Percentiles rank a stretch among this genome's conserved stretches.
phyloP scores from a whole-genome alignment of 2,113 vertebrate genomes.

The Ceyx margarethae region DNA sequence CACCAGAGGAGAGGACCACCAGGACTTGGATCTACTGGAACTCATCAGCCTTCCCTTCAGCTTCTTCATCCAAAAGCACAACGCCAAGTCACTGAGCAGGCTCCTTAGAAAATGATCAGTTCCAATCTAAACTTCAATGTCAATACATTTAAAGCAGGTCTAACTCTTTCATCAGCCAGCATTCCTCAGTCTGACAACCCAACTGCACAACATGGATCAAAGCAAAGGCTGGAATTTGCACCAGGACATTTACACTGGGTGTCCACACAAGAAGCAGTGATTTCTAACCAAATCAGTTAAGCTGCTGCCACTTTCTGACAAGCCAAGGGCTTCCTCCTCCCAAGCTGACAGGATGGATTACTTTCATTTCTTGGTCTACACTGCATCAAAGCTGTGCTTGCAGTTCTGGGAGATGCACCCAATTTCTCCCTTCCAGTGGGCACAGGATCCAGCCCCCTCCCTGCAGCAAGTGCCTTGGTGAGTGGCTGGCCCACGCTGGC shows the following conservation, averaged over 20 bases:
- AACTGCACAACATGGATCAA: neutral
- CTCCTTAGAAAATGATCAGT: neutral
- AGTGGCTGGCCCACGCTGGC: neutral
- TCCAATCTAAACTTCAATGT: neutral
- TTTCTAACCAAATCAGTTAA: neutral
- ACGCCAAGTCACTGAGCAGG: fast-evolving
- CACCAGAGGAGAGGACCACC: neutral
- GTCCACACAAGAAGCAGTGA: neutral
- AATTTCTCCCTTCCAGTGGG: neutral
- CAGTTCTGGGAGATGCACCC: neutral
- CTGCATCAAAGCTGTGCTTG: neutral
- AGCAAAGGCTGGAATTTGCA: neutral
- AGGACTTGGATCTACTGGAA: neutral
- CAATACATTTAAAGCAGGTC: neutral
- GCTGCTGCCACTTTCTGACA: neutral
- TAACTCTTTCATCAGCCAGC: neutral
- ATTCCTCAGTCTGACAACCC: neutral
- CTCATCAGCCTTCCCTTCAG: neutral
- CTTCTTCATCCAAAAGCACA: neutral
- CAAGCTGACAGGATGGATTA: neutral
- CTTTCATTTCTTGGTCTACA: neutral
- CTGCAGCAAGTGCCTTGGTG: neutral
- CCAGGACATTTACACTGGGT: neutral
- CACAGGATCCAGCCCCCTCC: neutral
- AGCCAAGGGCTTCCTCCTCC: neutral